Evolutionary conservation across 2,888 invertebrate genomes (phyloP).

Genomic region (Coelogynopora nodosa): DNA sequence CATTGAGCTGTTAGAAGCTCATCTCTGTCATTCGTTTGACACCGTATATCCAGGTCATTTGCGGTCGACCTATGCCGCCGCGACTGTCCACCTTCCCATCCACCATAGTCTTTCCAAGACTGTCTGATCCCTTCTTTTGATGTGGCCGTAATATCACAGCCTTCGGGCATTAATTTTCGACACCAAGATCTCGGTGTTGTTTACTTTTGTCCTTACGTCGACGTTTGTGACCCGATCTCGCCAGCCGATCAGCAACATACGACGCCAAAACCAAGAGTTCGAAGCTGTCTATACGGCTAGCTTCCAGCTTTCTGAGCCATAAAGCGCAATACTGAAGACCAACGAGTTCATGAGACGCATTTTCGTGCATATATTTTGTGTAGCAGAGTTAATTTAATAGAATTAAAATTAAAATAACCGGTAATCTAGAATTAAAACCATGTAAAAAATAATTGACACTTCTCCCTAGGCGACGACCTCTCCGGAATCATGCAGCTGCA

Average conservation of each 20-base stretch:
- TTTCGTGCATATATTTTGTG: too few relatives aligned
- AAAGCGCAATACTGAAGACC: neutral
- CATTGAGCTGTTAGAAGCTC: conserved; percentile 1
- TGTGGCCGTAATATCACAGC: conserved; percentile 4
- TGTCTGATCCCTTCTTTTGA: neutral
- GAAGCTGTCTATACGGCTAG: neutral
- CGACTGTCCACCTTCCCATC: neutral
- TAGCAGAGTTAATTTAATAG: too few relatives aligned
- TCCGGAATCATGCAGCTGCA: conserved; percentile 75
- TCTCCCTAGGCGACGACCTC: conserved; percentile 82
- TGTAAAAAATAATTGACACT: too few relatives aligned
- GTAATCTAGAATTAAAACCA: too few relatives aligned
- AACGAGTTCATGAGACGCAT: conserved; percentile 14
- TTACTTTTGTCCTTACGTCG: too few relatives aligned
- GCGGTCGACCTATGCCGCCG: neutral
- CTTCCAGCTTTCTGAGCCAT: conserved; percentile 8
- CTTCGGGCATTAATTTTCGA: neutral
- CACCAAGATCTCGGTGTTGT: too few relatives aligned
- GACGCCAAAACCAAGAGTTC: neutral
- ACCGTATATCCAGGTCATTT: too few relatives aligned
- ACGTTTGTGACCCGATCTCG: too few relatives aligned
- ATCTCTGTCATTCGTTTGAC: neutral
- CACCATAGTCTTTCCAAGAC: neutral
- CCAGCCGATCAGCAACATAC: neutral
- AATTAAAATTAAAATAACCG: too few relatives aligned